phyloP scores from a whole-genome alignment of 2,113 vertebrate genomes.

The Urocynchramus pylzowi region DNA sequence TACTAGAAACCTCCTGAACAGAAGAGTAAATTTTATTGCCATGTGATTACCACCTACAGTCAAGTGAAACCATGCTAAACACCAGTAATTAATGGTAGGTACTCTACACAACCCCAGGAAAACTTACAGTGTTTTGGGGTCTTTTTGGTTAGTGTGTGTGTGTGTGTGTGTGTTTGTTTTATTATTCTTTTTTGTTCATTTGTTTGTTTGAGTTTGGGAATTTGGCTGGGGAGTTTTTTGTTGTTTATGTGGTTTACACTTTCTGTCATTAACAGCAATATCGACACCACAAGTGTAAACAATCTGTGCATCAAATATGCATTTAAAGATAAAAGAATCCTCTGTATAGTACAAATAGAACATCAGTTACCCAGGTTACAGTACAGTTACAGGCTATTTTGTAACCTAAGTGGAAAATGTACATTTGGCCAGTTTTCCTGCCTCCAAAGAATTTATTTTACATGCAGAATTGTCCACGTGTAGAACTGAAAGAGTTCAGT shows the following conservation, averaged over 20 bases:
- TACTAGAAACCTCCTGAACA: neutral
- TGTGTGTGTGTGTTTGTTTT: neutral
- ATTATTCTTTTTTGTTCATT: neutral
- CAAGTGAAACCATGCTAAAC: neutral
- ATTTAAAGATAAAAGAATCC: neutral
- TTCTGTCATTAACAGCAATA: neutral
- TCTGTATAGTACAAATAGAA: neutral
- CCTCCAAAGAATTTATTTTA: neutral
- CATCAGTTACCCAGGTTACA: neutral
- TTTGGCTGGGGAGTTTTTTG: fast-evolving
- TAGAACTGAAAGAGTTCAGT: neutral
- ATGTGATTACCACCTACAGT: neutral
- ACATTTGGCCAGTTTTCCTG: neutral
- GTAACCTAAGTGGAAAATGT: neutral
- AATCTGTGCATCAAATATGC: neutral
- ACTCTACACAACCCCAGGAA: neutral
- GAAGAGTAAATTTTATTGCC: neutral
- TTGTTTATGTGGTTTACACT: neutral
- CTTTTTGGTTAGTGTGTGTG: neutral
- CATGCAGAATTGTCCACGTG: neutral
- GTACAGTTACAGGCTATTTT: neutral
- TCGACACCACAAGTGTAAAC: neutral
- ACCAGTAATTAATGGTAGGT: neutral
- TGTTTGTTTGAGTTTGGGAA: neutral
- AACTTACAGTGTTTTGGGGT: neutral